These are phyloP conservation scores for Lochmaea capreae DNA, from an alignment of 2,888 invertebrate species.

Conservation along the genomic window DNA sequence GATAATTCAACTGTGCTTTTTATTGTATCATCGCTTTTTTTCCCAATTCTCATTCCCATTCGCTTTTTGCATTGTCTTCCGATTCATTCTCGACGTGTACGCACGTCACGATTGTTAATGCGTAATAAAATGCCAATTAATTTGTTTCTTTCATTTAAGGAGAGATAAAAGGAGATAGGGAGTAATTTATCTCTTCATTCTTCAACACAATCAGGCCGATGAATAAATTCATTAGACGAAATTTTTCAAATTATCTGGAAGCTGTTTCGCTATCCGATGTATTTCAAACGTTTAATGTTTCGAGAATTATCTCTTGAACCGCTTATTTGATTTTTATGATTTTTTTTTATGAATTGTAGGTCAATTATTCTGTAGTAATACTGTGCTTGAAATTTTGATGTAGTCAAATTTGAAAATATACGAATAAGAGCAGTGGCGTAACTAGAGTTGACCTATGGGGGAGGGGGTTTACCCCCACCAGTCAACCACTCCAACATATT, in stretches of 20 bases:
- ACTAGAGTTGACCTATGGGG: too few relatives aligned
- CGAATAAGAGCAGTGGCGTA: too few relatives aligned
- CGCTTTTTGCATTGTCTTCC: slow-evolving; percentile 26
- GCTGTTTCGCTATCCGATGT: not conserved
- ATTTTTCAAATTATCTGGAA: slow-evolving; percentile 2
- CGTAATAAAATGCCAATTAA: slow-evolving; percentile 38
- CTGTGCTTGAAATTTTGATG: too few relatives aligned
- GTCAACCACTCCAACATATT: too few relatives aligned
- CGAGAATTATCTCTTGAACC: too few relatives aligned
- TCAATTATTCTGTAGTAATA: too few relatives aligned
- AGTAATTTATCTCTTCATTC: slow-evolving; percentile 27
- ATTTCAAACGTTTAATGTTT: not conserved
- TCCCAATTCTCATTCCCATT: slow-evolving; percentile 24
- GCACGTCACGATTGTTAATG: slow-evolving; percentile 39
- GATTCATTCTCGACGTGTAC: slow-evolving; percentile 39
- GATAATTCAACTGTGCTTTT: slow-evolving; percentile 39
- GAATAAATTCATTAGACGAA: slow-evolving; percentile 8
- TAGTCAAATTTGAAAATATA: too few relatives aligned
- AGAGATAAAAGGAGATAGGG: slow-evolving; percentile 18
- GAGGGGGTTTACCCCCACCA: too few relatives aligned
- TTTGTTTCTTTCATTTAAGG: slow-evolving; percentile 28
- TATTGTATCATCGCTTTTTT: slow-evolving; percentile 33
- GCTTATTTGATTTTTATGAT: too few relatives aligned
- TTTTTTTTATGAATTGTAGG: too few relatives aligned
- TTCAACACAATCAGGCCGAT: not conserved